These are phyloP conservation scores for Xenopus borealis DNA, from an alignment of 2,113 vertebrate species.

Conservation along the genomic window DNA sequence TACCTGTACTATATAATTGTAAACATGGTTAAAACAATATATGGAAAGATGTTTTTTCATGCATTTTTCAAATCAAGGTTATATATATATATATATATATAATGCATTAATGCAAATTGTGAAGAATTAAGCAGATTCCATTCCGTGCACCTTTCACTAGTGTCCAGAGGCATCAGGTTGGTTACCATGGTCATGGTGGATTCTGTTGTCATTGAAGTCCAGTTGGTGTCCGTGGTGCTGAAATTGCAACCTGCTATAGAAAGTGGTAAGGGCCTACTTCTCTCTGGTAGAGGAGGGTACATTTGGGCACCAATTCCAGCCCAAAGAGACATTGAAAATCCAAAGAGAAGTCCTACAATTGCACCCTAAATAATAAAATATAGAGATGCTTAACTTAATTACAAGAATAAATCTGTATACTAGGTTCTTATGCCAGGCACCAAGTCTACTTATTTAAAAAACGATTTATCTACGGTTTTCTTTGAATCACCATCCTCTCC, in stretches of 20 bases:
- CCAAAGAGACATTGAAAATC: constrained; percentile 67
- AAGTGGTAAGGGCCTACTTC: constrained; percentile 59
- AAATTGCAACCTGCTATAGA: constrained; percentile 61
- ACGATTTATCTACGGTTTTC: no score
- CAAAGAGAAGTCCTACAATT: constrained; percentile 62
- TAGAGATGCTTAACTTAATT: not conserved
- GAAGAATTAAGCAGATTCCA: no score
- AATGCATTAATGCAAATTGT: no score
- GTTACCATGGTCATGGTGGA: not conserved
- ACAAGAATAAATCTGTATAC: not conserved
- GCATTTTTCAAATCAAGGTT: not conserved
- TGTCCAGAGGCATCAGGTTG: not conserved
- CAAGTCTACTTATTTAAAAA: not conserved
- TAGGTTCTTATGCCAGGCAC: not conserved
- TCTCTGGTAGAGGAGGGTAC: constrained; percentile 55
- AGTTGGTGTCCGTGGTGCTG: constrained; percentile 1
- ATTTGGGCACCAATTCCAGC: constrained; percentile 67
- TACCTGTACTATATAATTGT: no score
- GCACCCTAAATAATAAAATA: constrained; percentile 60
- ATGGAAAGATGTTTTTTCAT: no score
- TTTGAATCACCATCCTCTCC: no score
- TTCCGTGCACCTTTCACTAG: constrained; percentile 14
- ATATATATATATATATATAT: no score
- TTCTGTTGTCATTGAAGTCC: constrained; percentile 20
- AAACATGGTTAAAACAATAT: no score